A percentile compares a stretch with the other conserved stretches of the same genome.
Evolutionary conservation across 2,888 invertebrate species (phyloP).

Genomic region (Tuberolachnus salignus): DNA sequence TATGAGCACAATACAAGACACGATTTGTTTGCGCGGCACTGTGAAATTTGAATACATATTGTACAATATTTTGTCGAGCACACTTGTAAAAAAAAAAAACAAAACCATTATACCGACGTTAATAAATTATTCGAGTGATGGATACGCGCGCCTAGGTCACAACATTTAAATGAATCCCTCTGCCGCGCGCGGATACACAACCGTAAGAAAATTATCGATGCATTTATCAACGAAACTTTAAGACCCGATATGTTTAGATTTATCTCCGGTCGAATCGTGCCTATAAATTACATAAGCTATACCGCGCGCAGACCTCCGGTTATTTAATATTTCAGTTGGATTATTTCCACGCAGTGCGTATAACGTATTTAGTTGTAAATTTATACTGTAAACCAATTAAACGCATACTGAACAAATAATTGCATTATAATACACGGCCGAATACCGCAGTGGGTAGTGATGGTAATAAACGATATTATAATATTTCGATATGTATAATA

Average conservation of each 20-base stretch:
- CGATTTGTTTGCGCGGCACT: too few species aligned
- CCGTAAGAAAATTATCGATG: neutral
- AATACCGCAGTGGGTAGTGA: too few species aligned
- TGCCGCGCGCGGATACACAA: neutral
- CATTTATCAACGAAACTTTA: slow-evolving; percentile 26
- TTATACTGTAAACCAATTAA: too few species aligned
- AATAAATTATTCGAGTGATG: neutral
- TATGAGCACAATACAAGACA: too few species aligned
- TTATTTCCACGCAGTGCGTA: neutral
- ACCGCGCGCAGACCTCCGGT: neutral
- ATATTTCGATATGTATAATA: too few species aligned
- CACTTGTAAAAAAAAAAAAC: too few species aligned
- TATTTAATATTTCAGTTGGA: slow-evolving; percentile 28
- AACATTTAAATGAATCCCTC: neutral
- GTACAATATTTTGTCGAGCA: too few species aligned
- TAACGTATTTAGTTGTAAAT: neutral
- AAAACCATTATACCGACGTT: neutral
- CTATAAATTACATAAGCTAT: slow-evolving; percentile 32
- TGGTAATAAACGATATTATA: too few species aligned
- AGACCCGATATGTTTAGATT: slow-evolving; percentile 6
- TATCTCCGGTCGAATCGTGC: slow-evolving; percentile 14
- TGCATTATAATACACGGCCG: too few species aligned
- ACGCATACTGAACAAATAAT: too few species aligned
- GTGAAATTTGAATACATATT: too few species aligned
- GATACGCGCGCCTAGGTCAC: neutral